A percentile compares a stretch with the other conserved stretches of the same genome.
Evolutionary conservation across 2,797 vertebrate species (phyloP).

Genomic region (Fistularia commersonii): DNA sequence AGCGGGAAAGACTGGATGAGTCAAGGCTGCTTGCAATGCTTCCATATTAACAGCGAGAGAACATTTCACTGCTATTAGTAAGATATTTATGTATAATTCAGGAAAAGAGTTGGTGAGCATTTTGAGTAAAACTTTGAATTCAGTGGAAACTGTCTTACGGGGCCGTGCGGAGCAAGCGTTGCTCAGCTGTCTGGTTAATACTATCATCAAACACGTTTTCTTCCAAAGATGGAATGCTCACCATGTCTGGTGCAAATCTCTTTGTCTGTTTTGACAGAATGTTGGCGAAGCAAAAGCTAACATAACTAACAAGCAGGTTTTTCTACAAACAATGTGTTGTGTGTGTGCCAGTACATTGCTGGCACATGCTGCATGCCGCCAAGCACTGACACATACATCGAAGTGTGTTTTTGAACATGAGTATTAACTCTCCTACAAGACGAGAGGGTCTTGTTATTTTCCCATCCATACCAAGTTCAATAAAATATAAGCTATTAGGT

Average conservation of each 20-base stretch:
- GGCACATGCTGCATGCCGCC: not conserved
- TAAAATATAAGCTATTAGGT: constrained; percentile 45
- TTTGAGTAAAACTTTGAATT: constrained; percentile 49
- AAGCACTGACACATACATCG: constrained; percentile 10
- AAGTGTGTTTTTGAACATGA: constrained; percentile 31
- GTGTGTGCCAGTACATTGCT: constrained; percentile 4
- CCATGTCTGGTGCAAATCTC: constrained; percentile 58
- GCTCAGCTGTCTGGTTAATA: constrained; percentile 66
- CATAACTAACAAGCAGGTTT: constrained; percentile 65
- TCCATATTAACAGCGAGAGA: not conserved
- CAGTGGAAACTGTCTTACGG: constrained; percentile 43
- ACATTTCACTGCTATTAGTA: no score
- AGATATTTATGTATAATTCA: constrained; percentile 4
- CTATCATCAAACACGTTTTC: constrained; percentile 68
- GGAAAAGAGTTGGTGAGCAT: constrained; percentile 27
- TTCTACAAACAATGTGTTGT: constrained; percentile 35
- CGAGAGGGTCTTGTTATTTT: constrained; percentile 27
- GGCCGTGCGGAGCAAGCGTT: constrained; percentile 44
- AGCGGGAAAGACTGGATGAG: no score
- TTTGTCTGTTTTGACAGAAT: constrained; percentile 70
- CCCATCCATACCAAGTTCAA: constrained; percentile 40
- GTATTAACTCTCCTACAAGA: constrained; percentile 33
- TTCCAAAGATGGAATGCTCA: constrained; percentile 53
- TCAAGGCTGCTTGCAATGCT: constrained; percentile 5
- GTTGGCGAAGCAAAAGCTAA: constrained; percentile 62